Evolutionary conservation across 2,797 vertebrate species (phyloP), one percentile per base, ranked within the genome.

Genomic region (Sebastes alutus): DNA sequence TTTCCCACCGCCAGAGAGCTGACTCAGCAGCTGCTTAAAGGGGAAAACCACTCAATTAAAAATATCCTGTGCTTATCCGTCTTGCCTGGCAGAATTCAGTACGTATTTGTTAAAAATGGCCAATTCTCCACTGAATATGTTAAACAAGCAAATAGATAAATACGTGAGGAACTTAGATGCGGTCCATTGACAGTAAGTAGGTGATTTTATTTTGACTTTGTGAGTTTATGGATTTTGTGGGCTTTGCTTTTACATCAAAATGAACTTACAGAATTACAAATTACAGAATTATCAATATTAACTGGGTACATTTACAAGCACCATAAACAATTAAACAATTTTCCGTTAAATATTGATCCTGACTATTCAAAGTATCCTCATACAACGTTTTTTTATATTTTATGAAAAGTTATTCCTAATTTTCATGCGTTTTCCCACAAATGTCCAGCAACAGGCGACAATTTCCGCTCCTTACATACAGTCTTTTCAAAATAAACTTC

Each of bases 11-110:
- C 23, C 61, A 65, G 86, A 86, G 67, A 68, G 92, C 89, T 90
- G 87, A 93, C 49, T 7, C 84, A 81, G 89, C 92, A 76, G 38
- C 67, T 72, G 30, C 85, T 69, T 30, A 59, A 75, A 86, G 82
- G 32, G 33, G 56, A 73, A 83, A 85, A 67, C 22, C 72, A 75
- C 64, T 79, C 72, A 81, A 80, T 91, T 85, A 73, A 42, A 70
- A 59, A 38, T 33, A 35, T 23, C 7, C 52, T 52, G 6, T 32
- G 32, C 6, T 20, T 12, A 22, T 61, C 59, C 10, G 2, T 60
- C 5, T 18, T 29, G 38, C 1, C 27, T 30, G 60, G 27, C 10
- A 70, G 20, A 77, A 63, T 23, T 72, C 8, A n/a, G n/a, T 14
- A 5, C 20, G n/a, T 49, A 63, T 86, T 70, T 78, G 70, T 74